Percentiles rank a stretch among this genome's conserved stretches.
Conservation (phyloP, 64 coral and sea anemone species). For the Orbicella faveolata region DNA sequence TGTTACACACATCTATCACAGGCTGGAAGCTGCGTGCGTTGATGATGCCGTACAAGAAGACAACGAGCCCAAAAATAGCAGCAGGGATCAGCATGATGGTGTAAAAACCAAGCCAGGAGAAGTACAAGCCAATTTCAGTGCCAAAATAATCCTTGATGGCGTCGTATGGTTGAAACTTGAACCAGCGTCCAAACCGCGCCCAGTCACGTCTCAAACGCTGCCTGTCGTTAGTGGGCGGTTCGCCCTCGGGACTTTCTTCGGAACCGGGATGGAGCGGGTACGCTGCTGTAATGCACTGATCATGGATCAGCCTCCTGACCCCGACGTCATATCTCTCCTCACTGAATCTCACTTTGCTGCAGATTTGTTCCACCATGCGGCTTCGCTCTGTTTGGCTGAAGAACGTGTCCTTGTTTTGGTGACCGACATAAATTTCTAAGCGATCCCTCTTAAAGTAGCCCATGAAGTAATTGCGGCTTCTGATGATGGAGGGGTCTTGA, state of each 20-base stretch:
- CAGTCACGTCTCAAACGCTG: conserved; percentile 80
- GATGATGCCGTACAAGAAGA: conserved; percentile 81
- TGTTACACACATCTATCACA: conserved; percentile 85
- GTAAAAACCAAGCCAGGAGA: conserved; percentile 97
- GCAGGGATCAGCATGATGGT: conserved; percentile 89
- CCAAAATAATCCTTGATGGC: conserved; percentile 97
- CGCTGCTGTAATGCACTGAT: conserved; percentile 62
- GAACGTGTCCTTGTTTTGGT: conserved; percentile 70
- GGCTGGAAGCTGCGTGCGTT: conserved; percentile 66
- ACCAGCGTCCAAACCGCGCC: conserved; percentile 82
- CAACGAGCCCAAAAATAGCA: conserved; percentile 82
- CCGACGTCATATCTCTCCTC: conserved; percentile 84
- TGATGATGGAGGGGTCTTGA: conserved; percentile 52
- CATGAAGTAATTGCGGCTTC: conserved; percentile 69
- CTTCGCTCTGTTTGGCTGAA: conserved; percentile 86
- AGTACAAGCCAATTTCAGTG: conserved; percentile 90
- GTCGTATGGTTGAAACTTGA: conserved; percentile 94
- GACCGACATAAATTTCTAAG: conserved; percentile 59
- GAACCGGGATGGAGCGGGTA: conserved; percentile 90
- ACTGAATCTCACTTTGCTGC: conserved; percentile 67
- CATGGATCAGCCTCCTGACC: conserved; percentile 71
- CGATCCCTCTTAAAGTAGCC: conserved; percentile 69
- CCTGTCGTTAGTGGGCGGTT: conserved; percentile 65
- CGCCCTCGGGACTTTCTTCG: conserved; percentile 48
- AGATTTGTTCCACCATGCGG: conserved; percentile 84